These are phyloP conservation scores for Drosophila colorata DNA, from an alignment of 2,888 invertebrate genomes.

Conservation along the genomic window DNA sequence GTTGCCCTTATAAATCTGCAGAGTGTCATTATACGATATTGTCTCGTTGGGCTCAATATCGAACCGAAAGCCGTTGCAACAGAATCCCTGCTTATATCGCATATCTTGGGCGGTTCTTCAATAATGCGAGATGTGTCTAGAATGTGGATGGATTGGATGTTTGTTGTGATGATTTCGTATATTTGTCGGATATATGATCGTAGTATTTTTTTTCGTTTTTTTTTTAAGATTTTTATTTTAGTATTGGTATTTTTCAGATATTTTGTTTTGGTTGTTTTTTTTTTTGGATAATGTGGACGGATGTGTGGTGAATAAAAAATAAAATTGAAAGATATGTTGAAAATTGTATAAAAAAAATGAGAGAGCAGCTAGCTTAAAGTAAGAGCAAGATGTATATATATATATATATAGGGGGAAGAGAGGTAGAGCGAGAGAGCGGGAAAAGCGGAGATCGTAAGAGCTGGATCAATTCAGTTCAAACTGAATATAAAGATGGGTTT, in stretches of 20 bases:
- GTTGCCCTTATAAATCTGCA: slow-evolving; percentile 76
- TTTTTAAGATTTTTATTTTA: neutral
- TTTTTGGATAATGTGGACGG: neutral
- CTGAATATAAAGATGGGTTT: neutral
- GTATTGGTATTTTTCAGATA: neutral
- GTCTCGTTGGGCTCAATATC: slow-evolving; percentile 80
- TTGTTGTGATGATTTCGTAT: slow-evolving; percentile 58
- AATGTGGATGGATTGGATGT: slow-evolving; percentile 71
- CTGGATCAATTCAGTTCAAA: slow-evolving; percentile 11
- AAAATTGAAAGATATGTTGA: slow-evolving; percentile 62
- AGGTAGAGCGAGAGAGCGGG: slow-evolving; percentile 1
- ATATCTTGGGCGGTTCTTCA: slow-evolving; percentile 73
- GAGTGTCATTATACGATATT: slow-evolving; percentile 80
- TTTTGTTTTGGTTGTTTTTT: slow-evolving; percentile 9
- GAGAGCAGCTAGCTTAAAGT: slow-evolving; percentile 31
- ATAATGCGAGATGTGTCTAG: slow-evolving; percentile 79
- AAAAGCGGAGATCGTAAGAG: slow-evolving; percentile 3
- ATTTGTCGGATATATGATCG: slow-evolving; percentile 34
- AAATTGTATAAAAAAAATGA: slow-evolving; percentile 45
- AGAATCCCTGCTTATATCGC: slow-evolving; percentile 77
- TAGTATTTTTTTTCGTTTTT: neutral
- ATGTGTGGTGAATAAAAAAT: slow-evolving; percentile 54
- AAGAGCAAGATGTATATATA: neutral
- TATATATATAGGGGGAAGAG: slow-evolving; percentile 1
- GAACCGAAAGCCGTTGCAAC: slow-evolving; percentile 80